Conservation (phyloP, 2,797 vertebrate genomes). For the Capromys pilorides region DNA sequence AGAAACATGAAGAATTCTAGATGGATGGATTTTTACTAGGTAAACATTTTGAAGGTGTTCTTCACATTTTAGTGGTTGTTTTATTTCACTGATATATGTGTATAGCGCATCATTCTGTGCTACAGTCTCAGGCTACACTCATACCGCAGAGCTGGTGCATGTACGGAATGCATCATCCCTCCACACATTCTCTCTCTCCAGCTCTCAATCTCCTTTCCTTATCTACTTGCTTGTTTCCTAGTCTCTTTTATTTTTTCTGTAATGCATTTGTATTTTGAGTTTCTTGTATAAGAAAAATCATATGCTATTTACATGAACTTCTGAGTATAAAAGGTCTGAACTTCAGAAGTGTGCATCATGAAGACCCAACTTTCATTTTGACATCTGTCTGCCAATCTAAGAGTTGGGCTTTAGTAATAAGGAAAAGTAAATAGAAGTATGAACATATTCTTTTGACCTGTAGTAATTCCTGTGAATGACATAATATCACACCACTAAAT, state of each 20-base stretch:
- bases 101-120: not conserved
- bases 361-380: not conserved
- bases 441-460: not conserved
- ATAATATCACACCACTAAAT: not conserved
- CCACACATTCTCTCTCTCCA: not conserved
- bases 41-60: not conserved
- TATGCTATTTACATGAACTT: not conserved
- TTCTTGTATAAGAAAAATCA: not conserved
- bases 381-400: not conserved
- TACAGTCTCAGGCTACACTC: too few relatives aligned
- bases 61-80: not conserved
- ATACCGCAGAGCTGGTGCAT: not conserved
- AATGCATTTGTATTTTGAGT: not conserved
- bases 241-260: not conserved
- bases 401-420: not conserved
- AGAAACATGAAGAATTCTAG: not conserved
- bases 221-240: not conserved
- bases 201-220: not conserved
- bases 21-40: not conserved
- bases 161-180: not conserved
- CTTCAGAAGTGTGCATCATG: not conserved
- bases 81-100: not conserved
- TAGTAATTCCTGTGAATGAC: not conserved
- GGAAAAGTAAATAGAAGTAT: not conserved
- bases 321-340: not conserved